Conservation (phyloP, 2,888 invertebrate species). For the Drosophila paranaensis region DNA sequence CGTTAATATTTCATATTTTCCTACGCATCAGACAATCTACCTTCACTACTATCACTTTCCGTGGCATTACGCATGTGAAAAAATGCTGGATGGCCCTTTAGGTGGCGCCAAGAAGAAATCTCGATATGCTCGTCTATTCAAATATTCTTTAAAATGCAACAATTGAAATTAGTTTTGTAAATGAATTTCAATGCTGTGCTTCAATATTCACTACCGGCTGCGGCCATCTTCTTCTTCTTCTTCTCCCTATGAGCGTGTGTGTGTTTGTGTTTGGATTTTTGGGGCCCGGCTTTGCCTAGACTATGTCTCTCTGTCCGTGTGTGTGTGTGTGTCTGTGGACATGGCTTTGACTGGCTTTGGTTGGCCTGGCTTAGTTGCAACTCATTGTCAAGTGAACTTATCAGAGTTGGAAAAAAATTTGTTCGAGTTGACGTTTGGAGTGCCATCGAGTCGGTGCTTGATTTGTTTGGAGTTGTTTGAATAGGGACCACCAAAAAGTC, state of each 20-base stretch:
- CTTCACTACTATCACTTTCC: conserved; percentile 67
- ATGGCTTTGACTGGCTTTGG: conserved; percentile 46
- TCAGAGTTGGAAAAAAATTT: conserved; percentile 63
- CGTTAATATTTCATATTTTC: conserved; percentile 6
- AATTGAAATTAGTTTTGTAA: conserved; percentile 78
- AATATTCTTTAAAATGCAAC: conserved; percentile 67
- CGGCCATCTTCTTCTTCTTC: conserved; percentile 30
- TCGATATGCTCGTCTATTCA: conserved; percentile 35
- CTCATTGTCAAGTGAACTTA: conserved; percentile 82
- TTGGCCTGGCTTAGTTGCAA: conserved; percentile 74
- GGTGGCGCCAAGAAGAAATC: conserved; percentile 71
- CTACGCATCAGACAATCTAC: not conserved
- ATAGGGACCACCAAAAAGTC: conserved; percentile 80
- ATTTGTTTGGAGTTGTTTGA: conserved; percentile 80
- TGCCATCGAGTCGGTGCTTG: conserved; percentile 79
- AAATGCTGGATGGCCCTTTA: conserved; percentile 53
- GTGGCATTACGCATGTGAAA: conserved; percentile 38
- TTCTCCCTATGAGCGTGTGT: not conserved
- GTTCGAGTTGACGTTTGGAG: conserved; percentile 80
- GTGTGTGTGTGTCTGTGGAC: conserved; percentile 17
- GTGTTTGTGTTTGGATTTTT: conserved; percentile 20
- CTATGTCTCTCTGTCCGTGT: conserved; percentile 6
- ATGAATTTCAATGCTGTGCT: conserved; percentile 73
- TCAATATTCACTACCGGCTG: conserved; percentile 71
- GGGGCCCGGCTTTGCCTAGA: conserved; percentile 42